Evolutionary conservation across 2,113 vertebrate genomes (phyloP).

Genomic region (Scolopax mira): DNA sequence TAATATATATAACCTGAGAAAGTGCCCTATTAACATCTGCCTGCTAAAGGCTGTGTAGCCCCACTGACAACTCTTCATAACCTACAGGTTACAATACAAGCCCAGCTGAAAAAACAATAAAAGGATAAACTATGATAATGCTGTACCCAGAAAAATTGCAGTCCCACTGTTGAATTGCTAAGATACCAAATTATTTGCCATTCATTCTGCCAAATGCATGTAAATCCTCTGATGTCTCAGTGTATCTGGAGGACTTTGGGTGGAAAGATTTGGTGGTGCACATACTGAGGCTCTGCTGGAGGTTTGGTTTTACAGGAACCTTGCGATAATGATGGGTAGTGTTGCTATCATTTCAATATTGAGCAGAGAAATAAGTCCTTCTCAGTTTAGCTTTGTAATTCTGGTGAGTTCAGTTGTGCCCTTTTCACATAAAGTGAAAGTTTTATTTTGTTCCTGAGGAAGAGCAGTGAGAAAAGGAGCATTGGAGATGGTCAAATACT

Average conservation of each 20-base stretch:
- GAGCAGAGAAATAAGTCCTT: background rate
- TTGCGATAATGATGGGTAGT: accelerated
- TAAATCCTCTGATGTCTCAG: background rate
- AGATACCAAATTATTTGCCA: background rate
- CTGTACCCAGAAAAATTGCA: background rate
- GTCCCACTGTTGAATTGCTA: background rate
- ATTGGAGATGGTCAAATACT: background rate
- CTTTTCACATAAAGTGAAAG: background rate
- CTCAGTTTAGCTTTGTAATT: background rate
- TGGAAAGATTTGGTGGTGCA: background rate
- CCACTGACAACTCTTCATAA: background rate
- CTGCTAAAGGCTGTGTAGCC: background rate
- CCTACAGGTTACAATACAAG: background rate
- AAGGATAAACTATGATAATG: background rate
- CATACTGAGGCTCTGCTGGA: background rate
- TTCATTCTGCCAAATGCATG: background rate
- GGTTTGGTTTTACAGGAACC: background rate
- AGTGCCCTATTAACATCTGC: background rate
- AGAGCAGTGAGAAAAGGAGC: background rate
- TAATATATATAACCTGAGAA: background rate
- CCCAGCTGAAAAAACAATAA: background rate
- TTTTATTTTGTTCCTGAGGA: background rate
- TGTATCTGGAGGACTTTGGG: background rate
- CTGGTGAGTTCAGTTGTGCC: background rate
- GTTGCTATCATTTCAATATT: background rate